Base-by-base conservation (phyloP, 2,797 vertebrate species). In the Danio kyathit region DNA sequence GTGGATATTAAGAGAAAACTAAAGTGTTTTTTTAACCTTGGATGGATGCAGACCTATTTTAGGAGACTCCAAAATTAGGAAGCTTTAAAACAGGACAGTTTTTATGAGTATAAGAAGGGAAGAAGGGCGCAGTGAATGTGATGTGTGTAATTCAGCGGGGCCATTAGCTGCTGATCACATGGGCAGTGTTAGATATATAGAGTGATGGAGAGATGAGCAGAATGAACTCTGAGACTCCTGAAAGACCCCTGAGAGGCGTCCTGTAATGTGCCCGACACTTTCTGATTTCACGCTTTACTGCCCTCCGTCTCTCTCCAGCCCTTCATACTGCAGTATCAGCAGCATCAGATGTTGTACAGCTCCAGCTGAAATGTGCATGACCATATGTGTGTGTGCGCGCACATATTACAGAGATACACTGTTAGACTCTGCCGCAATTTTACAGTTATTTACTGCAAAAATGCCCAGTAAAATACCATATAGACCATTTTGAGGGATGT, bases 271-370 rank as follows among this genome's bases (percentile, higher is more conserved):
- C 73, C 73, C 13, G 56, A 82, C 74, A 79, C 85, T 82, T 86
- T 83, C 80, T 87, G 83, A 89, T 89, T 88, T 89, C 86, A 88
- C 46, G 85, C 83, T 82, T 82, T 77, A 73, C 86, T 87, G 86
- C 86, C 72, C 59, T 46, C 38, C 69, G 67, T 63, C 41, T 48
- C 44, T 59, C 7, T 46, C 51, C 21, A 7, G 21, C 40, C 71
- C 46, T 29, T 41, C 54, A 16, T 66, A 56, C 61, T 76, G 74
- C 74, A 76, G 61, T 56, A 54, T 76, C 74, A 65, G 74, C 61
- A 75, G 64, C 73, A 75, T 64, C 60, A 51, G 48, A 41, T 75
- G 59, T 75, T 74, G n/a, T 64, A 48, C 6, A 74, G 57, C 14
- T 74, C 51, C 41, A 16, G 40, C 14, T 61, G 40, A 29, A 11